Percentiles rank a stretch among this genome's conserved stretches.
Evolutionary conservation across 2,797 vertebrate species (phyloP).

Genomic region (Melanotaenia boesemani): DNA sequence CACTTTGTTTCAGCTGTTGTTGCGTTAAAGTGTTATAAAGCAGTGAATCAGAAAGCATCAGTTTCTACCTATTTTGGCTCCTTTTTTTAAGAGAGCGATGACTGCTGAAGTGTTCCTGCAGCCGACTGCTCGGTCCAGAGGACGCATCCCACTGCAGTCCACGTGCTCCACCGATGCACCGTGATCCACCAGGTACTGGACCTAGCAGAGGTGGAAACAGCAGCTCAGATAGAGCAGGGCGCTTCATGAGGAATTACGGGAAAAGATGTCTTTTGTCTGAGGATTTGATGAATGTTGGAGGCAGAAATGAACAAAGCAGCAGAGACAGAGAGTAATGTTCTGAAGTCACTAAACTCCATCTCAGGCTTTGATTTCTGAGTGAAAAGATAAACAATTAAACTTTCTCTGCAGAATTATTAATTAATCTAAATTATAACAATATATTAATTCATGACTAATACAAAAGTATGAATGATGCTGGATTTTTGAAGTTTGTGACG

Average conservation of each 20-base stretch:
- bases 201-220: conserved; percentile 75
- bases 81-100: conserved; percentile 96
- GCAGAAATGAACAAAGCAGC: not conserved
- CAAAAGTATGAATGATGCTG: no score
- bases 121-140: conserved; percentile 94
- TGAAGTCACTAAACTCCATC: no score
- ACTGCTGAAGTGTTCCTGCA: conserved; percentile 98
- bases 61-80: conserved; percentile 95
- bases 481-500: no score
- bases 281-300: not conserved
- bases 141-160: conserved; percentile 97
- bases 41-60: accelerated
- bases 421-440: no score
- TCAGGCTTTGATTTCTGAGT: no score
- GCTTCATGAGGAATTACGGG: no score
- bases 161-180: conserved; percentile 97
- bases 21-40: not conserved
- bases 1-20: no score
- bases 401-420: no score
- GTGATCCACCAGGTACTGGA: conserved; percentile 97
- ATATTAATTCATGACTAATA: no score
- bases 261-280: not conserved
- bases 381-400: no score
- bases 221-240: not conserved
- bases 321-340: not conserved